Conservation (phyloP, 2,113 vertebrate genomes). For the Saguinus midas region DNA sequence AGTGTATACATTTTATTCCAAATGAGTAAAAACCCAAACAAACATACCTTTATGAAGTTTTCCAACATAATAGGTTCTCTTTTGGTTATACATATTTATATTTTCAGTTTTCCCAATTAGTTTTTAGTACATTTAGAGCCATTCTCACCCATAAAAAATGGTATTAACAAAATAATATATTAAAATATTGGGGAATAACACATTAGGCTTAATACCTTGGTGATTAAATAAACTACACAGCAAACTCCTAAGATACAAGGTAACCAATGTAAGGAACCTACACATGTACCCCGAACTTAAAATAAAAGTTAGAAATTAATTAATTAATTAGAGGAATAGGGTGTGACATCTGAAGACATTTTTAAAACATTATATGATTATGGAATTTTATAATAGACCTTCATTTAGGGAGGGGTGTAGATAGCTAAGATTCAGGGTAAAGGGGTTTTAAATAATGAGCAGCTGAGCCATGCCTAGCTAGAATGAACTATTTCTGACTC, state of each 20-base stretch:
- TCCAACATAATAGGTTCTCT: background rate
- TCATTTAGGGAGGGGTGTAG: background rate
- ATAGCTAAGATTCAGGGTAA: background rate
- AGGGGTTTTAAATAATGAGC: background rate
- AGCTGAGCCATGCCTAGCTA: background rate
- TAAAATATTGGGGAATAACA: background rate
- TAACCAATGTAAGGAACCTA: no score
- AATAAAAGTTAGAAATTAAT: no score
- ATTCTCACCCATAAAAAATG: background rate
- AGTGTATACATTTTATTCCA: background rate
- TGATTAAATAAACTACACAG: no score
- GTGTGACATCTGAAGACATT: no score
- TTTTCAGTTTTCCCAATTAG: background rate
- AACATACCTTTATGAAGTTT: background rate
- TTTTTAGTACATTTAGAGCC: background rate
- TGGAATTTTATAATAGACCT: background rate
- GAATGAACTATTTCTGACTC: background rate
- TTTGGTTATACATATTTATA: conserved; percentile 11
- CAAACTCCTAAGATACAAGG: no score
- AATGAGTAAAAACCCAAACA: background rate
- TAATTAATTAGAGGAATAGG: no score
- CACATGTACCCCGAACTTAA: no score
- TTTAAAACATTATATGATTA: background rate
- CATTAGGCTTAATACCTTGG: no score
- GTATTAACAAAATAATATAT: background rate